These are phyloP conservation scores for Mesocricetus auratus DNA, from an alignment of 2,113 vertebrate genomes.

Conservation along the genomic window DNA sequence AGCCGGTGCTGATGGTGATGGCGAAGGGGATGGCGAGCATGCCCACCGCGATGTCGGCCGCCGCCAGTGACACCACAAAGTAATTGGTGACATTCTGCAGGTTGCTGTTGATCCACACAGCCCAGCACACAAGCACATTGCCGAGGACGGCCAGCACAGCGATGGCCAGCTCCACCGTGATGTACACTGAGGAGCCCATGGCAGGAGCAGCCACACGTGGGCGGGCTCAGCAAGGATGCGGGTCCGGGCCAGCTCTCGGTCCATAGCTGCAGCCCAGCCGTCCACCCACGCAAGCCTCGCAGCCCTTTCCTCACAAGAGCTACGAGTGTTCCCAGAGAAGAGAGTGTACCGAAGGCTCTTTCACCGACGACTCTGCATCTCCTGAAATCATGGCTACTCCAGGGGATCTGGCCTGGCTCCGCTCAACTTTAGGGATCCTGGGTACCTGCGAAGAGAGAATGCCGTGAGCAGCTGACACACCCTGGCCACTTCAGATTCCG, in stretches of 20 bases:
- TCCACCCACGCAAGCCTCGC: slow-evolving; percentile 50
- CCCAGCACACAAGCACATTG: slow-evolving; percentile 98
- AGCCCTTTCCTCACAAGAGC: slow-evolving; percentile 69
- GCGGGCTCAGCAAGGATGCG: slow-evolving; percentile 83
- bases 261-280: slow-evolving; percentile 92
- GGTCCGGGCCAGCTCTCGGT: slow-evolving; percentile 88
- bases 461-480: neutral
- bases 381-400: neutral
- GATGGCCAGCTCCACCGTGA: slow-evolving; percentile 94
- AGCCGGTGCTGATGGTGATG: slow-evolving; percentile 96
- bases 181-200: slow-evolving; percentile 87
- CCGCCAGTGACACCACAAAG: slow-evolving; percentile 96
- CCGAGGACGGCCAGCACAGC: slow-evolving; percentile 94
- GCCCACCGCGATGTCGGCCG: slow-evolving; percentile 96
- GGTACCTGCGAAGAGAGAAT: slow-evolving; percentile 34
- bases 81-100: slow-evolving; percentile 98
- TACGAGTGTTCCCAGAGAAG: slow-evolving; percentile 21
- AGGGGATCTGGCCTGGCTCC: neutral
- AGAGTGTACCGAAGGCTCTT: neutral
- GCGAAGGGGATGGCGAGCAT: slow-evolving; percentile 97
- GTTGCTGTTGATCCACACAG: slow-evolving; percentile 96
- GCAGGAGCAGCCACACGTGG: slow-evolving; percentile 77
- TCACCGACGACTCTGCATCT: neutral
- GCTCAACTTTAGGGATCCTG: neutral
- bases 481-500: neutral